Conservation (phyloP, 2,797 vertebrate genomes). For the Mionectes olivaceus region DNA sequence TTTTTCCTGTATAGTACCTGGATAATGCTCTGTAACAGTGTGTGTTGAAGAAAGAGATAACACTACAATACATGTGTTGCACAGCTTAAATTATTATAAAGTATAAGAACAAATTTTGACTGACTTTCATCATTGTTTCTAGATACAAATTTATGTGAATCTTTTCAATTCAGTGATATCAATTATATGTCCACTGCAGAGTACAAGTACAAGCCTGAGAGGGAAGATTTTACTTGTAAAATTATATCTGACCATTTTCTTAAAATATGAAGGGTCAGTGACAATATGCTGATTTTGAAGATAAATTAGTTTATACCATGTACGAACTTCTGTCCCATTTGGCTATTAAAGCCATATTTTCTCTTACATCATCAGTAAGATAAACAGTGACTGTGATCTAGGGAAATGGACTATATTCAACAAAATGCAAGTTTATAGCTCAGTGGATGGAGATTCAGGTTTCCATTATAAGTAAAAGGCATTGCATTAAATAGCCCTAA, state of each 20-base stretch:
- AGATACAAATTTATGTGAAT: background rate
- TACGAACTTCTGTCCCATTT: background rate
- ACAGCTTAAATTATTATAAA: background rate
- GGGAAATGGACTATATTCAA: constrained; percentile 21
- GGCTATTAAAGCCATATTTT: background rate
- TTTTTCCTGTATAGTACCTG: background rate
- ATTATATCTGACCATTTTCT: background rate
- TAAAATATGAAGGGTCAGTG: background rate
- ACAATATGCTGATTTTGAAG: background rate
- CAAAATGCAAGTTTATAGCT: constrained; percentile 38
- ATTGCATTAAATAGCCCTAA: constrained; percentile 30
- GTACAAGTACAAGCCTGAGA: background rate
- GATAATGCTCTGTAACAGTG: background rate
- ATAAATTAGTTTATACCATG: background rate
- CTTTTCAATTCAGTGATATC: background rate
- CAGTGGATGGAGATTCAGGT: background rate
- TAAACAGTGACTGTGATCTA: constrained; percentile 22
- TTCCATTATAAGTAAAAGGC: constrained; percentile 26
- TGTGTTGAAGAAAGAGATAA: background rate
- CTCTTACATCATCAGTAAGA: background rate
- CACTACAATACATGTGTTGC: background rate
- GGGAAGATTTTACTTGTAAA: background rate
- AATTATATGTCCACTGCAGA: background rate
- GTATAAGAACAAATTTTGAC: background rate
- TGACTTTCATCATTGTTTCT: background rate